A percentile compares a stretch with the other conserved stretches of the same genome.
Evolutionary conservation across 2,113 vertebrate species (phyloP).

Genomic region (Mustelus asterias): DNA sequence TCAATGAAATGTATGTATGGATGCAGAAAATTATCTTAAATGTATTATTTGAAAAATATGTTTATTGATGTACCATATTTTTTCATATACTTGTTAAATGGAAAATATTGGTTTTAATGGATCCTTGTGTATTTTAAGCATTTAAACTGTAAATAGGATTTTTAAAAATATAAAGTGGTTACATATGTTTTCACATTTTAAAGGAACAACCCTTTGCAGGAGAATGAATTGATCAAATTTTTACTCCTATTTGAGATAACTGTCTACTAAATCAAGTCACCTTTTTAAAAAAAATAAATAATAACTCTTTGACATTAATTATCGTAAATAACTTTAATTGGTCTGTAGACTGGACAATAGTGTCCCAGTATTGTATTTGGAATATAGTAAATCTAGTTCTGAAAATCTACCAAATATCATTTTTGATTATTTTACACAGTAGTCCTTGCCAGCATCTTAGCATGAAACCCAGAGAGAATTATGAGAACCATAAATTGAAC

Average conservation of each 20-base stretch:
- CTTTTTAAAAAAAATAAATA: not conserved
- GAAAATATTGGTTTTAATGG: conserved; percentile 5
- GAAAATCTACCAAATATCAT: not conserved
- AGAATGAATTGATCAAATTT: not conserved
- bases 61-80: conserved; percentile 1
- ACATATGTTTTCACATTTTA: not conserved
- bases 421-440: not conserved
- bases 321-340: not conserved
- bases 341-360: not conserved
- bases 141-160: not conserved
- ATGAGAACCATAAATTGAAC: not conserved
- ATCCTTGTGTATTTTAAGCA: not conserved
- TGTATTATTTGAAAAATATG: not conserved
- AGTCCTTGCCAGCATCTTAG: not conserved
- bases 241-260: not conserved
- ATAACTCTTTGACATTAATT: not conserved
- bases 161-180: not conserved
- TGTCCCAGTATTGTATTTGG: not conserved
- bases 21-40: not conserved
- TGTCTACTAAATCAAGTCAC: not conserved
- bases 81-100: not conserved
- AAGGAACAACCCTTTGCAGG: not conserved
- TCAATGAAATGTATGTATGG: not conserved
- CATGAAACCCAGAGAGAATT: not conserved
- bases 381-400: not conserved